Base-by-base conservation (phyloP, 2,888 invertebrate genomes). In the Oxyteleia sp. region DNA sequence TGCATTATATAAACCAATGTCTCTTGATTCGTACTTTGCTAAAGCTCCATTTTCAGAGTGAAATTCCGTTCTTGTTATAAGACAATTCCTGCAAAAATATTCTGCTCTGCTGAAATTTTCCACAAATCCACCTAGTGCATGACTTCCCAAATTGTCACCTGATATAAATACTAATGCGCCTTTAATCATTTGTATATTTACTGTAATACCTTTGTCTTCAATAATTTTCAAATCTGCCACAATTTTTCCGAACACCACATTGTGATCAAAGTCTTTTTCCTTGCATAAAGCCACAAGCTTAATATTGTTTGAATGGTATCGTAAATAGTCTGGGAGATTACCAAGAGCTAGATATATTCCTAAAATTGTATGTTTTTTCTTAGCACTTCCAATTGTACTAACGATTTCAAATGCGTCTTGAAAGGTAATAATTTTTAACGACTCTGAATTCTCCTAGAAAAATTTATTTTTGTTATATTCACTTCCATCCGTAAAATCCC, bases 321-420 rank as follows among this genome's bases (percentile, higher is more conserved):
- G 76, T 35, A 87, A 57, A 63, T 85, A 85, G 20, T 86, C 63
- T 2, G 82, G 78, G 18, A 90, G 41, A 83, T 90, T 90, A 45
- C 74, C 88, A 4, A 89, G 26, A 5, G 64, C 76, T 84, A 89
- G 85, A 72, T 90, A 91, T 18, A 90, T 38, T 26, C 86, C 89
- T 23, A 89, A 43, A 23, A 90, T 43, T 85, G 89, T 90, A 53
- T 91, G 83, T 49, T 88, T 89, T 61, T 80, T 85, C 78, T 76
- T 88, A 4, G 88, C 81, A 0, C 87, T 75, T 1, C 89, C 89
- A n/a, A 91, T 49, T 18, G 89, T 89, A 80, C 90, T 90, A 20
- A 89, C 89, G 23, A 87, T 45, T 74, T 90, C 88, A 82, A 91
- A 89, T n/a, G 87, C 86, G 84, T 90, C 89, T 78, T 89, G 88